phyloP scores from a whole-genome alignment of 2,113 vertebrate genomes.

The Dromiciops gliroides region DNA sequence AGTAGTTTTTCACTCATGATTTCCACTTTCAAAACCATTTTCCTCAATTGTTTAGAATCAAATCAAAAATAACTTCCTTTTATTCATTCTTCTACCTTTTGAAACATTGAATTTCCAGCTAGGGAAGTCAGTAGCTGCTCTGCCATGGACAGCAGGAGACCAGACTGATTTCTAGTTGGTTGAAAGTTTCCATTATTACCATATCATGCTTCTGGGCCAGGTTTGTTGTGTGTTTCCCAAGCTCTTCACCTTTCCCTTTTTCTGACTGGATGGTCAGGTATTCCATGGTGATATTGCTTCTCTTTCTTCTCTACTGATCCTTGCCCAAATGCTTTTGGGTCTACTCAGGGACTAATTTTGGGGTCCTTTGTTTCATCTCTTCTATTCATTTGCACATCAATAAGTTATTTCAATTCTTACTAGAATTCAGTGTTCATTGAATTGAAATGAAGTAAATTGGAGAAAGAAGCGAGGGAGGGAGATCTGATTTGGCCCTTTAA shows the following conservation, averaged over 20 bases:
- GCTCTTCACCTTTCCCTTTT: not conserved
- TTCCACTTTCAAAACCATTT: not conserved
- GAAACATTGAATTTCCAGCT: not conserved
- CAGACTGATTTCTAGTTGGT: not conserved
- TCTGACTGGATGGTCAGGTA: not conserved
- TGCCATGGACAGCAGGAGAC: not conserved
- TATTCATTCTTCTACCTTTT: not conserved
- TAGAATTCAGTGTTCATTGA: not conserved
- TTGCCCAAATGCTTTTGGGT: not conserved
- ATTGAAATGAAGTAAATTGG: not conserved
- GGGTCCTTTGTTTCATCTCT: slow-evolving; percentile 45
- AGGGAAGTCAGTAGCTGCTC: not conserved
- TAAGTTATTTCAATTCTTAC: not conserved
- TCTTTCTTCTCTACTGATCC: not conserved
- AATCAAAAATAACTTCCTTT: not conserved
- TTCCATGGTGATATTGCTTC: not conserved
- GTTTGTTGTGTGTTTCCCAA: not conserved
- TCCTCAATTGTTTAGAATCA: not conserved
- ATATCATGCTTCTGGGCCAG: not conserved
- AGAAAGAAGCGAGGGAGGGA: not conserved
- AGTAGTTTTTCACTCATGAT: not conserved
- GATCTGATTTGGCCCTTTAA: not conserved
- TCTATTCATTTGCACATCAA: not conserved
- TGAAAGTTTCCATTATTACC: not conserved
- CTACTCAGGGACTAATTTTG: not conserved